These are phyloP conservation scores for Tragelaphus eurycerus DNA, from an alignment of 2,797 vertebrate genomes.

Conservation along the genomic window DNA sequence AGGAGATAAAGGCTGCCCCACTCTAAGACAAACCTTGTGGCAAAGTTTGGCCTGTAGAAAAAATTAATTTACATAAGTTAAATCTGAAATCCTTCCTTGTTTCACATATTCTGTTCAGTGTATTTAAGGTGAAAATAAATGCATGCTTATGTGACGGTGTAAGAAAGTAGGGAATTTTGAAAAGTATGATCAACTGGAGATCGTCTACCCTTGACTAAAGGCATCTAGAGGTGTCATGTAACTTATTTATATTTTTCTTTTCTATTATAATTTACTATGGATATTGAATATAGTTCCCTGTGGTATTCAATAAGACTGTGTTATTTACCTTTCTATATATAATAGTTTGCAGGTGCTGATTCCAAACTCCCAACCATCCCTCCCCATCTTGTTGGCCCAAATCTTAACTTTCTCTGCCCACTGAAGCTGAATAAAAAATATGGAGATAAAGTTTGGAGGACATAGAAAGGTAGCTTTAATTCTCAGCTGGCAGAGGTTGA, in stretches of 20 bases:
- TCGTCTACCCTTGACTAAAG: background rate
- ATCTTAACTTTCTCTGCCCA: background rate
- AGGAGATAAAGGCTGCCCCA: background rate
- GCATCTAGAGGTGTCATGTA: background rate
- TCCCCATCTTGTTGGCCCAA: background rate
- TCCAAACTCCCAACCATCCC: background rate
- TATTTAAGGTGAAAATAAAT: background rate
- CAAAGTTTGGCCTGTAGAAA: background rate
- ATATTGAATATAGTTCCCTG: background rate
- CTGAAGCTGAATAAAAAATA: background rate
- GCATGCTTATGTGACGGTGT: background rate
- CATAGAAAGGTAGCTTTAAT: background rate
- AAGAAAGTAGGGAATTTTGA: background rate
- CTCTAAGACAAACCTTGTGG: background rate
- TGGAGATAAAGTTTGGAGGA: background rate
- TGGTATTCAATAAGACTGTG: background rate
- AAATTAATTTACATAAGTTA: background rate
- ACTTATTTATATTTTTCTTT: background rate
- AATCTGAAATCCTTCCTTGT: background rate
- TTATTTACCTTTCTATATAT: background rate
- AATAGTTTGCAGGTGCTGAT: background rate
- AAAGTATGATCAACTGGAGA: background rate
- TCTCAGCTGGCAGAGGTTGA: background rate
- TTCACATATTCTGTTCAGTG: background rate
- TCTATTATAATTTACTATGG: background rate